These are phyloP conservation scores for Corapipo altera DNA, from an alignment of 2,113 vertebrate species.

Conservation along the genomic window DNA sequence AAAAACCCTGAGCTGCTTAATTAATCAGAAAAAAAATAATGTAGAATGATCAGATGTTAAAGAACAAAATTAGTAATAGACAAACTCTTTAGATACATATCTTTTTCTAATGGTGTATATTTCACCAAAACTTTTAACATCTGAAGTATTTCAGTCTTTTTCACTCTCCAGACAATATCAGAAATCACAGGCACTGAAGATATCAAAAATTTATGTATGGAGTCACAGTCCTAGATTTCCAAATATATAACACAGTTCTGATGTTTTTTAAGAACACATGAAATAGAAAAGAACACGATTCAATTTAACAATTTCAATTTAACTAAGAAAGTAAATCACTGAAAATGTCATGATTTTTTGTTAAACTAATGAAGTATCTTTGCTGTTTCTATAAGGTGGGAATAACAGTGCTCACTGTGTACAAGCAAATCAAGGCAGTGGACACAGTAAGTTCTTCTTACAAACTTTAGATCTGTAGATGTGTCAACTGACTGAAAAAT, in stretches of 20 bases:
- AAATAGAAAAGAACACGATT: not conserved
- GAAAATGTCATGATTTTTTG: not conserved
- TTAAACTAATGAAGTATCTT: not conserved
- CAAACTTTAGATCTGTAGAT: not conserved
- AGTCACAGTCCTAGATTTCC: not conserved
- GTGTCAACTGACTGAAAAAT: not conserved
- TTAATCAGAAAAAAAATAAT: not conserved
- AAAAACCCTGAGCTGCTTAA: not conserved
- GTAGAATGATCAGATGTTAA: not conserved
- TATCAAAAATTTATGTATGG: not conserved
- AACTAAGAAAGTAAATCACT: not conserved
- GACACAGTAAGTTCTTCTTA: not conserved
- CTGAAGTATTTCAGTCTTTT: not conserved
- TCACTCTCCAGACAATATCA: not conserved
- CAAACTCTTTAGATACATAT: not conserved
- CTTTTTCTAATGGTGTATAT: not conserved
- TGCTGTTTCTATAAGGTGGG: not conserved
- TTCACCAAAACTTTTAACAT: not conserved
- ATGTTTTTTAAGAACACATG: not conserved
- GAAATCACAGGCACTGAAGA: not conserved
- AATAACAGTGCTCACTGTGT: not conserved
- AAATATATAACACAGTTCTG: not conserved
- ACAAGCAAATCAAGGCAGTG: not conserved
- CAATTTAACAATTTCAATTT: not conserved
- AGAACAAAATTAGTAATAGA: not conserved